Evolutionary conservation across 2,113 vertebrate genomes (phyloP).

Genomic region (Hippocampus zosterae): DNA sequence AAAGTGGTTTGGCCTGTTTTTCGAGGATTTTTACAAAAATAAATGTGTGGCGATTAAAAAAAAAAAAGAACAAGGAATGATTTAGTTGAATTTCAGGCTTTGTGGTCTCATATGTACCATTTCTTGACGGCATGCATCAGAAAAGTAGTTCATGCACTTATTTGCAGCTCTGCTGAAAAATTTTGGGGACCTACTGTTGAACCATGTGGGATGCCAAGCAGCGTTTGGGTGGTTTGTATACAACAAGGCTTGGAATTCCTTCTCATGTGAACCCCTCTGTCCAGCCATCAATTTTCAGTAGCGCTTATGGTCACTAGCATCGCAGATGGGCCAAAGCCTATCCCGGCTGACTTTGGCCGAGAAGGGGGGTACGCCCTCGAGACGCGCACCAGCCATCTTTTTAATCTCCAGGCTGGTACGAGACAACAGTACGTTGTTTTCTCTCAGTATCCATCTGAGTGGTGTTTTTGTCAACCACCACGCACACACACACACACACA

Average conservation of each 20-base stretch:
- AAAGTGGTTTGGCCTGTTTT: not conserved
- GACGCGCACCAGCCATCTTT: not conserved
- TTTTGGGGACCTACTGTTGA: not conserved
- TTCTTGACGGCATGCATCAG: not conserved
- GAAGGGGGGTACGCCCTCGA: too few relatives aligned
- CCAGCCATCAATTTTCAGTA: too few relatives aligned
- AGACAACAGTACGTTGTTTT: constrained; percentile 8
- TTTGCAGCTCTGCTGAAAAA: not conserved
- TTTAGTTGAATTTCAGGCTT: not conserved
- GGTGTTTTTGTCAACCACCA: constrained; percentile 57
- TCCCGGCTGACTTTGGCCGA: too few relatives aligned
- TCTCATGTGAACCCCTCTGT: too few relatives aligned
- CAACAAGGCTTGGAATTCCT: not conserved
- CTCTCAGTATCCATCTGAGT: constrained; percentile 36
- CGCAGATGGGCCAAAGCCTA: too few relatives aligned
- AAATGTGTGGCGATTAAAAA: not conserved
- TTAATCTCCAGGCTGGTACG: not conserved
- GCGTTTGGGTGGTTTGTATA: not conserved
- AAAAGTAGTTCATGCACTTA: not conserved
- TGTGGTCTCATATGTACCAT: too few relatives aligned
- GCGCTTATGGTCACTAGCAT: too few relatives aligned
- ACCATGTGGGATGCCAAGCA: not conserved
- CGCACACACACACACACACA: constrained; percentile 22
- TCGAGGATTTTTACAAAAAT: not conserved
- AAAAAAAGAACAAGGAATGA: not conserved